Conservation (phyloP, 1,140 invertebrate genomes). For the Heterodera carotae region DNA sequence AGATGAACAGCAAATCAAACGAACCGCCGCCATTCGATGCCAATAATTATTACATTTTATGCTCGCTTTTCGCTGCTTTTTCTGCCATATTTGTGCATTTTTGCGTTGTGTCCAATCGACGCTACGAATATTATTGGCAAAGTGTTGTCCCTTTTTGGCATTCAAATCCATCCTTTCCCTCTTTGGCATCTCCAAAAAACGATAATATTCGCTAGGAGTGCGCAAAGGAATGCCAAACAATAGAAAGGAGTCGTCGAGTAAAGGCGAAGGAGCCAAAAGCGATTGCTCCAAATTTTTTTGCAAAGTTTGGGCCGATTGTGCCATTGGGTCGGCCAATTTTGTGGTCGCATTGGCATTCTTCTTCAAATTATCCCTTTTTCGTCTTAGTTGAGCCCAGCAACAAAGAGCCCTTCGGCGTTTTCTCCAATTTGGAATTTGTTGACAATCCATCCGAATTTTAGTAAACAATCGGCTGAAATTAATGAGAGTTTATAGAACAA, state of each 20-base stretch:
- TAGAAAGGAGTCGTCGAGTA: slow-evolving; percentile 4
- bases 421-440: not conserved
- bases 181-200: slow-evolving; percentile 6
- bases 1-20: too few relatives aligned
- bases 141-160: not conserved
- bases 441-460: not conserved
- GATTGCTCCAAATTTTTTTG: not conserved
- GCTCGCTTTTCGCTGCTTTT: not conserved
- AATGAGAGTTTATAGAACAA: not conserved
- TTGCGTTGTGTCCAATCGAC: not conserved
- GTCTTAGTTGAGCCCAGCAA: slow-evolving; percentile 16
- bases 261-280: not conserved
- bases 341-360: not conserved
- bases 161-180: not conserved
- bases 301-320: not conserved
- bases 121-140: not conserved
- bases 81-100: not conserved
- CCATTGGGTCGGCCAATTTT: not conserved
- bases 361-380: not conserved
- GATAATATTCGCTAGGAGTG: slow-evolving; percentile 28
- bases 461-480: not conserved
- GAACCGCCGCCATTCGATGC: not conserved
- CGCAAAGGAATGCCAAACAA: slow-evolving; percentile 34
- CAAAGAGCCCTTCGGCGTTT: not conserved
- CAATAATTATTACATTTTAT: not conserved